Base-by-base conservation (phyloP, 2,888 invertebrate species). In the Sisyra nigra region DNA sequence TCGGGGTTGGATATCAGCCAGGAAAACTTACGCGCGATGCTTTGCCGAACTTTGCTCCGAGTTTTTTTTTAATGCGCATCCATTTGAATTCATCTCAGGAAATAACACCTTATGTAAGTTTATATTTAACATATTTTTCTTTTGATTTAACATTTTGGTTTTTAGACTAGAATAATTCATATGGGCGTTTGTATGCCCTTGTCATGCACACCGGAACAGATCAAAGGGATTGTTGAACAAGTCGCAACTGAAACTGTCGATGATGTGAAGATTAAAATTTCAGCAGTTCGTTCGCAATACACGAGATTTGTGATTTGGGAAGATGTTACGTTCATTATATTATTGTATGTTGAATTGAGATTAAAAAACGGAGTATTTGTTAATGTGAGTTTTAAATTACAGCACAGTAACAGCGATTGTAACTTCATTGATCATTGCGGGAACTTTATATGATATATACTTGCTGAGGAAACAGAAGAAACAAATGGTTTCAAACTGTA, bases 171-270 rank as follows among this genome's bases (percentile, higher is more conserved):
- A 55, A 71, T 75, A 3, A 63, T 87, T 37, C 78, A 83, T 54
- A 65, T 86, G 4, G 87, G 87, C 0, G 61, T 82, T 10, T 87
- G 87, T 55, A 62, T 87, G 43, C 87, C 87, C 10, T 67, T 69
- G 41, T 66, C 73, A 5, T 87, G 87, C 56, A 63, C 69, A 5
- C 69, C 72, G 5, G 57, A 62, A 3, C 80, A 80, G 45, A 73
- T 84, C n/a, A 60, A 63, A 11, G 59, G 59, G 7, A 63, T 82
- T 47, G 62, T 79, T 48, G 61, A 62, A 51, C 63, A 55, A 49
- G 59, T 69, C 0, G 71, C 74, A 1, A 67, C 67, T 41, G 65
- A 68, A 24, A 24, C 24, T 7, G 67, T 69, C 1, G 54, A 44
- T 51, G 54, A 63, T 45, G 66, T 72, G 42, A 62, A 65, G 8